Evolutionary conservation across 2,113 vertebrate species (phyloP).

Genomic region (Etheostoma cragini): DNA sequence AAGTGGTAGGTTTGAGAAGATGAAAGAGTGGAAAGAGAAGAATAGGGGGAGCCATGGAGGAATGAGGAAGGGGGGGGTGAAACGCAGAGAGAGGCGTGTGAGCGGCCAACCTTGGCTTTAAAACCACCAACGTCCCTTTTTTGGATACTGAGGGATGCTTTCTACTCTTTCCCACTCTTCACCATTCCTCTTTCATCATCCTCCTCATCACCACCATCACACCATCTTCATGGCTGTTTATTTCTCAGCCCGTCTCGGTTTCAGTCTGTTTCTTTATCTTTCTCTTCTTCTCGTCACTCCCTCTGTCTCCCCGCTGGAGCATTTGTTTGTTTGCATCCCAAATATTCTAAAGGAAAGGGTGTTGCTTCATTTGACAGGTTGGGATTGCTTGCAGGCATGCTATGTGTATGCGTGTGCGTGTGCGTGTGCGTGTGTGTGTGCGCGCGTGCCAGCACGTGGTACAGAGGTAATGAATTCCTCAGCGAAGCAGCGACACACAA

Average conservation of each 20-base stretch:
- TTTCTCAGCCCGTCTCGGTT: slow-evolving; percentile 3
- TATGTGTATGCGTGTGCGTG: slow-evolving; percentile 19
- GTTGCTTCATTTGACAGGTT: slow-evolving; percentile 74
- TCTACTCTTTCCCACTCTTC: slow-evolving; percentile 8
- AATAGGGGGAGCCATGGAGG: background rate
- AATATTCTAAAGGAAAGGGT: slow-evolving; percentile 76
- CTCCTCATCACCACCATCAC: slow-evolving; percentile 40
- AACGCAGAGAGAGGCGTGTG: slow-evolving; percentile 14
- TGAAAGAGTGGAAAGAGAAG: slow-evolving; percentile 47
- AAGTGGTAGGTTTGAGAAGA: slow-evolving; percentile 48
- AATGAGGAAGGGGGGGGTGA: slow-evolving; percentile 1
- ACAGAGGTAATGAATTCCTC: slow-evolving; percentile 84
- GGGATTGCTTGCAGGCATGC: slow-evolving; percentile 66
- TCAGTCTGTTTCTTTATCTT: slow-evolving; percentile 22
- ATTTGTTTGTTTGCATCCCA: slow-evolving; percentile 81
- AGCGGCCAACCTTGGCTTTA: slow-evolving; percentile 11
- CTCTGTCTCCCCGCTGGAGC: slow-evolving; percentile 59
- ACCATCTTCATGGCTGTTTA: slow-evolving; percentile 29
- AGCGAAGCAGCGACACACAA: slow-evolving; percentile 79
- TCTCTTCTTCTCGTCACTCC: slow-evolving; percentile 22
- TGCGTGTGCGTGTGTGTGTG: background rate
- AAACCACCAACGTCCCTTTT: slow-evolving; percentile 32
- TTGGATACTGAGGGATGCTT: slow-evolving; percentile 13
- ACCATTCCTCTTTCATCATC: slow-evolving; percentile 6
- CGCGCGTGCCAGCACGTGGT: slow-evolving; percentile 57